A percentile compares a stretch with the other conserved stretches of the same genome.
Evolutionary conservation across 2,797 vertebrate genomes (phyloP).

Genomic region (Valencia hispanica): DNA sequence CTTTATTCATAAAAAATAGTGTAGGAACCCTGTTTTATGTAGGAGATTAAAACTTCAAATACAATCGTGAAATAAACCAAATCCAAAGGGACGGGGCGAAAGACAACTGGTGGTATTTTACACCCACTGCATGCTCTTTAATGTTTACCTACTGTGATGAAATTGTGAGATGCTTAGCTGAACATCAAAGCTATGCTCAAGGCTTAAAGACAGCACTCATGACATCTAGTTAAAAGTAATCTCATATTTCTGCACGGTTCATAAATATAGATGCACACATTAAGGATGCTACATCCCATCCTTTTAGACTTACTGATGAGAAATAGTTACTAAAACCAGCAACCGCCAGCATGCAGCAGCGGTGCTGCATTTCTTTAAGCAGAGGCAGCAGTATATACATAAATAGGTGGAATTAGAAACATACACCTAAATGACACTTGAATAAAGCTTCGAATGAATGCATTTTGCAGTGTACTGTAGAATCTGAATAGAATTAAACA

Average conservation of each 20-base stretch:
- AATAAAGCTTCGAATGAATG: background rate
- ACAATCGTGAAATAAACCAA: background rate
- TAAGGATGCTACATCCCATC: background rate
- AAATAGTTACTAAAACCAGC: background rate
- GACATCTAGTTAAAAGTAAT: conserved; percentile 25
- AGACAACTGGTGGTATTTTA: background rate
- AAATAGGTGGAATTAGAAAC: background rate
- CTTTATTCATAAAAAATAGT: background rate
- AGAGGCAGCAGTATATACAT: background rate
- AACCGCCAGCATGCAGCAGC: background rate
- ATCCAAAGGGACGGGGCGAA: background rate
- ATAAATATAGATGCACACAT: conserved; percentile 12
- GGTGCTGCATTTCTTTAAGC: background rate
- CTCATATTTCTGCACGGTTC: conserved; percentile 9
- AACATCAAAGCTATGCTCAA: conserved; percentile 9
- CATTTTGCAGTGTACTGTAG: background rate
- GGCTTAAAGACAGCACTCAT: conserved; percentile 1
- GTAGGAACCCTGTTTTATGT: background rate
- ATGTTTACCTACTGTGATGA: background rate
- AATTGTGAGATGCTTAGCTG: conserved; percentile 13
- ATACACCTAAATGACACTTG: background rate
- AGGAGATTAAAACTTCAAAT: background rate
- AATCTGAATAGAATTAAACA: background rate
- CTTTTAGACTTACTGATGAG: background rate
- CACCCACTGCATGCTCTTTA: background rate